A percentile compares a stretch with the other conserved stretches of the same genome.
Conservation (phyloP, 2,797 vertebrate genomes). For the Trematomus bernacchii region DNA sequence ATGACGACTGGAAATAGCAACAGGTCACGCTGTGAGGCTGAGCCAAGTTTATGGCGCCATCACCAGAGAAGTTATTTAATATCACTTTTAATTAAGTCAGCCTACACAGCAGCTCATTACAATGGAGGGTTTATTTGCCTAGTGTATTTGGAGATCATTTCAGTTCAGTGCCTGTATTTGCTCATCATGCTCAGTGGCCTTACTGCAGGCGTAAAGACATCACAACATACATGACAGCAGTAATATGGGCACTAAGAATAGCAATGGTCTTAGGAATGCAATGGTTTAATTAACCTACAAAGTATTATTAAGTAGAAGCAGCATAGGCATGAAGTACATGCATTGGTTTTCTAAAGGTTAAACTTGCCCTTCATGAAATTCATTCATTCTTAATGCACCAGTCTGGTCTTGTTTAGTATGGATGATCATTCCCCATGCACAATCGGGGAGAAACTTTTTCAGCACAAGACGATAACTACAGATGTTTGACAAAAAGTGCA, state of each 20-base stretch:
- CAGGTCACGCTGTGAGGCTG: constrained; percentile 58
- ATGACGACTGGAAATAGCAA: constrained; percentile 61
- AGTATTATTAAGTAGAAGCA: constrained; percentile 47
- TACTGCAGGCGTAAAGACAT: constrained; percentile 43
- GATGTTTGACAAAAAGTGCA: constrained; percentile 2
- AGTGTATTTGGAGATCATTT: constrained; percentile 54
- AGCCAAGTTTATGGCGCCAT: constrained; percentile 62
- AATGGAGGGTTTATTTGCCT: constrained; percentile 75
- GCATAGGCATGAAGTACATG: constrained; percentile 14
- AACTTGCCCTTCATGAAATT: constrained; percentile 60
- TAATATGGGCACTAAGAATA: constrained; percentile 66
- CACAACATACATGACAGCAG: constrained; percentile 56
- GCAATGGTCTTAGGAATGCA: constrained; percentile 48
- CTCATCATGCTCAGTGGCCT: constrained; percentile 11
- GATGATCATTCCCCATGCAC: constrained; percentile 10
- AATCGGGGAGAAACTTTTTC: constrained; percentile 29
- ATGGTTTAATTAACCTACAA: constrained; percentile 65
- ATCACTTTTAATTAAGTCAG: constrained; percentile 84
- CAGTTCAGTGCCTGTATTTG: constrained; percentile 51
- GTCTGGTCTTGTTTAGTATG: neutral
- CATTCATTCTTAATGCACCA: constrained; percentile 60
- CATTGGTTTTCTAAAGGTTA: constrained; percentile 59
- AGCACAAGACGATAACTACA: neutral
- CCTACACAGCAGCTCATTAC: constrained; percentile 72
- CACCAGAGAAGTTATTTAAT: constrained; percentile 80